Percentiles rank a stretch among this genome's conserved stretches.
Evolutionary conservation across 2,113 vertebrate species (phyloP).

Genomic region (Datnioides undecimradiatus): DNA sequence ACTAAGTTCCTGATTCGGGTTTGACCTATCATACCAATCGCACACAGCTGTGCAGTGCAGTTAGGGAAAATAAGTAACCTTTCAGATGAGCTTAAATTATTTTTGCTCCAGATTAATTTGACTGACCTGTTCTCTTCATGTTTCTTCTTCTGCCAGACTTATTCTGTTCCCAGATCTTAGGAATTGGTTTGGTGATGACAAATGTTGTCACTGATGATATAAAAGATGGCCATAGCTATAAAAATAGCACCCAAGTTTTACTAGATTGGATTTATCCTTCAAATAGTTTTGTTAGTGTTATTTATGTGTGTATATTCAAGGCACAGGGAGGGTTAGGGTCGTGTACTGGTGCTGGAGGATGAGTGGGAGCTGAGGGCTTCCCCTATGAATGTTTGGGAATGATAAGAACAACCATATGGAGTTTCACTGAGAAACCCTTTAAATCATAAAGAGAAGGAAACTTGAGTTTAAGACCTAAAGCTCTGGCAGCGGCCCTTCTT

Average conservation of each 20-base stretch:
- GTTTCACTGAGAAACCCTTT: not conserved
- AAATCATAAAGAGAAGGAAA: slow-evolving; percentile 7
- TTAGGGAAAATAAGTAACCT: not conserved
- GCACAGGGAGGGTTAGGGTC: not conserved
- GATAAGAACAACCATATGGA: slow-evolving; percentile 2
- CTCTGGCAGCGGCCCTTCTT: not conserved
- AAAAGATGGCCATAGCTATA: not conserved
- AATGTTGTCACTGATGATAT: not conserved
- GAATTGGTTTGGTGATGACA: not conserved
- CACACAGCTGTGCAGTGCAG: not conserved
- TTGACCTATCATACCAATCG: not conserved
- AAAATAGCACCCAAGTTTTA: not conserved
- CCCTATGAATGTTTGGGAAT: not conserved
- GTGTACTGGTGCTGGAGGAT: not conserved
- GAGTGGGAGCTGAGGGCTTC: not conserved
- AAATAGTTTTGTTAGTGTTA: too few relatives aligned
- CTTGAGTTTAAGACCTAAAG: slow-evolving; percentile 13
- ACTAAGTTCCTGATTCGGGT: not conserved
- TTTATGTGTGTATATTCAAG: not conserved
- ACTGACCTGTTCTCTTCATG: not conserved
- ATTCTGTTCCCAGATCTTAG: not conserved
- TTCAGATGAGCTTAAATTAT: not conserved
- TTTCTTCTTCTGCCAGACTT: not conserved
- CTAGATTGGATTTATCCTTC: too few relatives aligned
- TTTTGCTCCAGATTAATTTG: too few relatives aligned